Evolutionary conservation across 2,113 vertebrate species (phyloP).

Genomic region (Crotalus tigris): DNA sequence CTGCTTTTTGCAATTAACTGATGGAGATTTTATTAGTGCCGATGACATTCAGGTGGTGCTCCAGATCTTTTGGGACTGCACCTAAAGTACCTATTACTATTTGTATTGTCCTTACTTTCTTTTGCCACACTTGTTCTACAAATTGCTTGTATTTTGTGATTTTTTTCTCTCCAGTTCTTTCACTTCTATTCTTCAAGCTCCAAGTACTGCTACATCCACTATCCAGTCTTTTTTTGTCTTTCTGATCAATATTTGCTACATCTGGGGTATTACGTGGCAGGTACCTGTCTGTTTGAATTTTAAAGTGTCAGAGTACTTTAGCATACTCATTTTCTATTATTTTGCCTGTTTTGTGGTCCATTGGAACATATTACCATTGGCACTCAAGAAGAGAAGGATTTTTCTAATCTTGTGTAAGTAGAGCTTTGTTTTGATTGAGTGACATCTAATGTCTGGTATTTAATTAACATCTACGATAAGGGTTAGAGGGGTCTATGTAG

Average conservation of each 20-base stretch:
- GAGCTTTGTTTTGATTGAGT: neutral
- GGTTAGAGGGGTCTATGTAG: neutral
- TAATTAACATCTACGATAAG: neutral
- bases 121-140: neutral
- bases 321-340: neutral
- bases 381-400: neutral
- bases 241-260: neutral
- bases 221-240: neutral
- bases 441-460: neutral
- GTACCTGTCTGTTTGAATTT: neutral
- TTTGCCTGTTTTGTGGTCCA: neutral
- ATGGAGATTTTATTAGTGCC: neutral
- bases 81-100: neutral
- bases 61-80: neutral
- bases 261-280: neutral
- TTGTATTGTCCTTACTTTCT: neutral
- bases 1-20: neutral
- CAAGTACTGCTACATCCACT: neutral
- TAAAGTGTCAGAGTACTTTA: neutral
- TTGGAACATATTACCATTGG: neutral
- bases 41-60: neutral
- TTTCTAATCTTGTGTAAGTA: neutral
- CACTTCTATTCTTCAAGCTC: neutral
- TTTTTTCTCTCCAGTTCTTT: neutral
- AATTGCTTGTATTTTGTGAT: neutral